These are phyloP conservation scores for Acanthosepion pharaonis DNA, from an alignment of 2,888 invertebrate species.

Conservation along the genomic window DNA sequence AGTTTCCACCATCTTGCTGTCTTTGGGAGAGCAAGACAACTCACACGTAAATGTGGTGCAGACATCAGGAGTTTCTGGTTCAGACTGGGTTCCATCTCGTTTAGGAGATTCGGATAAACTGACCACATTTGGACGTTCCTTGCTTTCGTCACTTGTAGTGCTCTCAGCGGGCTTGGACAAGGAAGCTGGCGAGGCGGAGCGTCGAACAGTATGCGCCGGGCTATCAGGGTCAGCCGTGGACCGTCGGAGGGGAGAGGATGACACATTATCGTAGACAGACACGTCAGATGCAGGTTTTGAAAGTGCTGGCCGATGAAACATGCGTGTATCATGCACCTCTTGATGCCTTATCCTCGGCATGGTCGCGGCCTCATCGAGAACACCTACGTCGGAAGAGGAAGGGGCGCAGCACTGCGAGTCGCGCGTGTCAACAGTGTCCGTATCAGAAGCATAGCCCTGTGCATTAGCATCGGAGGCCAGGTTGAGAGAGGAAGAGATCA, in stretches of 20 bases:
- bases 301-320: constrained; percentile 58
- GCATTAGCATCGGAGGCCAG: constrained; percentile 42
- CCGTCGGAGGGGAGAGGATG: constrained; percentile 48
- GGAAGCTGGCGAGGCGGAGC: constrained; percentile 52
- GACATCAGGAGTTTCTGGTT: constrained; percentile 39
- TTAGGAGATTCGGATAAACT: constrained; percentile 44
- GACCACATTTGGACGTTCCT: constrained; percentile 36
- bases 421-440: constrained; percentile 40
- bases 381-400: constrained; percentile 50
- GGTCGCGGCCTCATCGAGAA: constrained; percentile 61
- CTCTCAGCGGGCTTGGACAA: constrained; percentile 44
- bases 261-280: constrained; percentile 59
- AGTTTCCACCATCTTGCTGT: constrained; percentile 55
- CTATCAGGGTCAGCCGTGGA: constrained; percentile 51
- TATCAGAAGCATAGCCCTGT: constrained; percentile 46
- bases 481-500: constrained; percentile 41
- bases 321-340: constrained; percentile 54
- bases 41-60: constrained; percentile 6
- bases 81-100: constrained; percentile 25
- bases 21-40: constrained; percentile 44
- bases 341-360: constrained; percentile 62
- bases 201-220: constrained; percentile 50
- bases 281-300: constrained; percentile 61
- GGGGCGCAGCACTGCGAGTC: constrained; percentile 50
- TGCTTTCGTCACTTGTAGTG: constrained; percentile 44